Evolutionary conservation across 2,113 vertebrate genomes (phyloP).

Genomic region (Gymnorhina tibicen): DNA sequence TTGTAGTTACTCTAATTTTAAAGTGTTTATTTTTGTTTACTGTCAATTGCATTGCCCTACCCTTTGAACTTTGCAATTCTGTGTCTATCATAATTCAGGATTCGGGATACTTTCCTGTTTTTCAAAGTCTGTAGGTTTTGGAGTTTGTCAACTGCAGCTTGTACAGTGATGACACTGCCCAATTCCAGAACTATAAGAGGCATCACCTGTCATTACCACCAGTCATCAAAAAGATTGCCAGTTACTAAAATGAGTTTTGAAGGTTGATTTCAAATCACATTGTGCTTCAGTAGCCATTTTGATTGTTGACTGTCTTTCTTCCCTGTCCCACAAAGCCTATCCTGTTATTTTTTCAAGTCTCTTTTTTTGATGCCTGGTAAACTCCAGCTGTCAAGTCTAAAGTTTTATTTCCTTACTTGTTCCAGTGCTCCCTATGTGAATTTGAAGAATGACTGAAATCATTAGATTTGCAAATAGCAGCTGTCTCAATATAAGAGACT

Average conservation of each 20-base stretch:
- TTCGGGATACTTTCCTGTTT: slow-evolving; percentile 7
- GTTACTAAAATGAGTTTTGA: not conserved
- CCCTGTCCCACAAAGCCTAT: not conserved
- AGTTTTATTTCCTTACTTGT: not conserved
- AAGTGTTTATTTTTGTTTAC: slow-evolving; percentile 52
- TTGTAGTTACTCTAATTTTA: slow-evolving; percentile 48
- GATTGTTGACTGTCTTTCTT: not conserved
- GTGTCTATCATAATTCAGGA: not conserved
- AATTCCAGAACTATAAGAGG: not conserved
- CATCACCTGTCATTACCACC: not conserved
- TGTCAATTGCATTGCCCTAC: slow-evolving; percentile 49
- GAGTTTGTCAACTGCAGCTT: slow-evolving; percentile 34
- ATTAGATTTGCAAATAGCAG: not conserved
- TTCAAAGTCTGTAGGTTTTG: not conserved
- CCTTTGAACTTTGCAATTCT: slow-evolving; percentile 4
- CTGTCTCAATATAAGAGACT: not conserved
- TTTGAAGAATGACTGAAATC: not conserved
- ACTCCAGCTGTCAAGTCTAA: not conserved
- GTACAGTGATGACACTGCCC: slow-evolving; percentile 55
- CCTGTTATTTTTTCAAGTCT: not conserved
- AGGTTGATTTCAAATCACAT: not conserved
- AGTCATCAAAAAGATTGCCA: not conserved
- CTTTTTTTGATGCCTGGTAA: not conserved
- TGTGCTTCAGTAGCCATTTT: not conserved
- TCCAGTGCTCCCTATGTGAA: not conserved